Percentiles rank a stretch among this genome's conserved stretches.
Evolutionary conservation across 1,140 invertebrate species (phyloP).

Genomic region (Diorhabda sublineata): DNA sequence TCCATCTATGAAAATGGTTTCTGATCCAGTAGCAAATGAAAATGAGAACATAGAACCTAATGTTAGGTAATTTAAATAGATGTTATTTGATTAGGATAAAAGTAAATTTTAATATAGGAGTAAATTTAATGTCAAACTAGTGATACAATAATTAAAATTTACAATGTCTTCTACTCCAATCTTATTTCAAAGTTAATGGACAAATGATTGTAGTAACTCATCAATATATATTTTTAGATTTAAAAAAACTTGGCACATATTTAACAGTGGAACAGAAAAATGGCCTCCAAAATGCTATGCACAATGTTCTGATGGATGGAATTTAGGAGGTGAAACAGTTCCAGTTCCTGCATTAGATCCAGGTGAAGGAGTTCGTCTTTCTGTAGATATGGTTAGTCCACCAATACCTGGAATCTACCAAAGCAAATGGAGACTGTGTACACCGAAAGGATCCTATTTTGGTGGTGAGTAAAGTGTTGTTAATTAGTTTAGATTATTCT

Average conservation of each 20-base stretch:
- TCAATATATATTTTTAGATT: constrained; percentile 50
- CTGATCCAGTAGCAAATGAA: constrained; percentile 71
- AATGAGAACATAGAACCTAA: constrained; percentile 70
- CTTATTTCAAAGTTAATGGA: neutral
- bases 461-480: constrained; percentile 58
- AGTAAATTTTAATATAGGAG: neutral
- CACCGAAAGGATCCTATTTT: constrained; percentile 74
- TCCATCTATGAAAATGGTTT: constrained; percentile 75
- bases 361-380: constrained; percentile 63
- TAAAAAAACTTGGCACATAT: constrained; percentile 75
- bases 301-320: constrained; percentile 60
- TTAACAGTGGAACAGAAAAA: constrained; percentile 70
- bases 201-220: neutral
- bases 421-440: constrained; percentile 79
- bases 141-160: neutral
- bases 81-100: neutral
- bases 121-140: neutral
- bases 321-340: constrained; percentile 56
- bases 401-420: constrained; percentile 66
- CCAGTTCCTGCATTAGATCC: constrained; percentile 59
- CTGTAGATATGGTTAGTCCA: constrained; percentile 67
- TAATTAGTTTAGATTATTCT: no score
- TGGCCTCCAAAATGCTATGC: constrained; percentile 77
- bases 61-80: constrained; percentile 49
- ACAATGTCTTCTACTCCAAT: no score